Evolutionary conservation across 2,888 invertebrate genomes (phyloP).

Genomic region (Octodonta nipae): DNA sequence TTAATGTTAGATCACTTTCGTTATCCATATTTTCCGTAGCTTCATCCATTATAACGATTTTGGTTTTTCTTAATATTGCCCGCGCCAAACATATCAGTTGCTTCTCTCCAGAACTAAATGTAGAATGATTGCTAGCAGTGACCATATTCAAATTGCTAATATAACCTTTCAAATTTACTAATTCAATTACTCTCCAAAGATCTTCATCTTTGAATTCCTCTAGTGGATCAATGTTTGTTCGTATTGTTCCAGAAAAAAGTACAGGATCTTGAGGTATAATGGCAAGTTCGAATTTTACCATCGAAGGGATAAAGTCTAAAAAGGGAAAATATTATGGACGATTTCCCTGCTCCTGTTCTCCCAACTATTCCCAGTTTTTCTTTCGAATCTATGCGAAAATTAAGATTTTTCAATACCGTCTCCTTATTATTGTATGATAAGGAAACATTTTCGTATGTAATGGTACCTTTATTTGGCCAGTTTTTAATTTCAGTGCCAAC

Average conservation of each 20-base stretch:
- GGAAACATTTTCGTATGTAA: slow-evolving; percentile 54
- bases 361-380: slow-evolving; percentile 68
- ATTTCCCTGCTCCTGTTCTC: slow-evolving; percentile 72
- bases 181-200: slow-evolving; percentile 71
- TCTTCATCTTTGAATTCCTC: slow-evolving; percentile 59
- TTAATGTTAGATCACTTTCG: slow-evolving; percentile 38
- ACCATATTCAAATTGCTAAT: slow-evolving; percentile 43
- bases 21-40: slow-evolving; percentile 43
- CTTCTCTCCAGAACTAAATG: slow-evolving; percentile 42
- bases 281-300: slow-evolving; percentile 65
- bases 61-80: slow-evolving; percentile 37
- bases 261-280: slow-evolving; percentile 81
- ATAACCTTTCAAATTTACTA: slow-evolving; percentile 49
- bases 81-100: slow-evolving; percentile 43
- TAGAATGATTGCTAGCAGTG: slow-evolving; percentile 12
- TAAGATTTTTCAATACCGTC: slow-evolving; percentile 57
- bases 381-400: slow-evolving; percentile 49
- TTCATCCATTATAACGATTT: slow-evolving; percentile 41
- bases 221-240: slow-evolving; percentile 80
- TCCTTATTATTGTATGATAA: slow-evolving; percentile 61
- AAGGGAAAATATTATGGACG: slow-evolving; percentile 59
- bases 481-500: slow-evolving; percentile 40
- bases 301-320: slow-evolving; percentile 64
- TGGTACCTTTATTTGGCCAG: slow-evolving; percentile 59
- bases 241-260: slow-evolving; percentile 70